Conservation (phyloP, 1,140 invertebrate species). For the Formica selysi region DNA sequence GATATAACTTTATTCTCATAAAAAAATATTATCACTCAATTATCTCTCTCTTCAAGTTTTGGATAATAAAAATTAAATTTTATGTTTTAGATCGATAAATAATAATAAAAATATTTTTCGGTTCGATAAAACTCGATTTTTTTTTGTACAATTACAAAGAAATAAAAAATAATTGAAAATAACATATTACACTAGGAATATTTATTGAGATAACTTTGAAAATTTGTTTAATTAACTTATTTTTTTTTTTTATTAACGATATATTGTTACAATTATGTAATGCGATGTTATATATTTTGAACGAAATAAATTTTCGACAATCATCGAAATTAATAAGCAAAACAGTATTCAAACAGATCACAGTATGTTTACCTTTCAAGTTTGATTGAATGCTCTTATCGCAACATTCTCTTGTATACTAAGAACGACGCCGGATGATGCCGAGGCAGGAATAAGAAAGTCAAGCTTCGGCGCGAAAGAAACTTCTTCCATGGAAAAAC, state of each 20-base stretch:
- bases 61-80: not conserved
- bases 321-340: not conserved
- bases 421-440: constrained; percentile 25
- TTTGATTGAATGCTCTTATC: constrained; percentile 64
- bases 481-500: constrained; percentile 62
- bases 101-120: not conserved
- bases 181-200: not conserved
- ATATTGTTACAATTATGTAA: not conserved
- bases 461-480: constrained; percentile 58
- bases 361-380: not conserved
- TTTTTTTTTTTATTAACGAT: not conserved
- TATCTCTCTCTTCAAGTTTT: not conserved
- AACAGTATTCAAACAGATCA: not conserved
- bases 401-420: constrained; percentile 46
- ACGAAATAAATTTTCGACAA: not conserved
- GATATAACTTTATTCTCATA: not conserved
- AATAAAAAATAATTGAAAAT: not conserved
- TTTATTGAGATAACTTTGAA: not conserved
- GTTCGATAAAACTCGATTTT: not conserved
- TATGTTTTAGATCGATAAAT: not conserved
- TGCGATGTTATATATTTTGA: not conserved
- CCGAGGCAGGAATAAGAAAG: constrained; percentile 44
- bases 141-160: not conserved
- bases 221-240: not conserved
- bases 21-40: not conserved